Evolutionary conservation across 92 coral and sea anemone genomes (phyloP), one percentile per base, ranked within the genome.

Genomic region (Porites lobata): DNA sequence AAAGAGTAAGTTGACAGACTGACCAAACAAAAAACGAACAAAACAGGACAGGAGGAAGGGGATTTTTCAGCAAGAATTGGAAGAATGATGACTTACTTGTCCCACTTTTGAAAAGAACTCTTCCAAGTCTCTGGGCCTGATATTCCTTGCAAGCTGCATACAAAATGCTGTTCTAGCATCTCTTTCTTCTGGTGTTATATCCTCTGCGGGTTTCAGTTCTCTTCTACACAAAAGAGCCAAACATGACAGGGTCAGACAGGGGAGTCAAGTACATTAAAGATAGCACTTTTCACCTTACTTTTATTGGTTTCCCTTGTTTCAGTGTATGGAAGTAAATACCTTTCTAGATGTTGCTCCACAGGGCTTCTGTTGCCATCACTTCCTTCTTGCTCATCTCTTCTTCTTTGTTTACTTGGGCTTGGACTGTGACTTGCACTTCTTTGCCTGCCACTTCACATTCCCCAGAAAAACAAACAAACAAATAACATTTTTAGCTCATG

Each of bases 71-170:
- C 8, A 7, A 14, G 56, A 17, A 71, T 11, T 72, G 24, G 50
- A 0, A 38, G 50, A 12, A 43, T 14, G 13, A 56, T 69, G 47
- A 10, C 81, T 74, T 75, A 96, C 99, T 92, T 96, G 99, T 87
- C 99, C 99, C 76, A 97, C 99, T 93, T 97, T 97, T 66, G 95
- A 97, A 86, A 97, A 97, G 91, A 97, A 97, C 56, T 97, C 99
- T 79, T 97, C 99, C 51, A 97, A 85, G 54, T 97, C 99, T 57
- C 96, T 91, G 21, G 99, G 99, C 74, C 99, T 84, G 50, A 97
- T 97, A 73, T 97, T 95, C 50, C 99, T 93, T 56, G 99, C 99
- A 38, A 97, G 96, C 88, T 97, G 99, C 99, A 97, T 97, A 75
- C 99, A 97, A 69, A 97, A 97, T 66, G 96, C 99, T 20, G 99